Evolutionary conservation across 2,113 vertebrate genomes (phyloP).

Genomic region (Oxyura jamaicensis): DNA sequence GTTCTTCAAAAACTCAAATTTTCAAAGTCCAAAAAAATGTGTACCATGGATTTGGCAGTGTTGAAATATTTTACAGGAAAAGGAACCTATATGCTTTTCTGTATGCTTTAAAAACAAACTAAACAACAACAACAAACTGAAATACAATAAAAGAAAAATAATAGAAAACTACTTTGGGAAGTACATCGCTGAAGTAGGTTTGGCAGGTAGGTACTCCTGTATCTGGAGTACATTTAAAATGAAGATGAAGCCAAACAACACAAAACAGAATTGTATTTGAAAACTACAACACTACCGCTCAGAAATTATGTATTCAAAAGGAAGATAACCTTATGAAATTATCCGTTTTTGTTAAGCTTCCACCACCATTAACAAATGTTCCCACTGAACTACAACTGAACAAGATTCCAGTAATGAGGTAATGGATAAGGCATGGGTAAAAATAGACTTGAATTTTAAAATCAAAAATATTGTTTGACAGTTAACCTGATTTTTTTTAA

Average conservation of each 20-base stretch:
- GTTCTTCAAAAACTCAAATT: not conserved
- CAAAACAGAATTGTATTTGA: not conserved
- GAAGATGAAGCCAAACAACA: not conserved
- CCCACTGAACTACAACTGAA: not conserved
- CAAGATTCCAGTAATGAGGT: not conserved
- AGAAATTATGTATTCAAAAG: not conserved
- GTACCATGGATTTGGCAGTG: not conserved
- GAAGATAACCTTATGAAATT: not conserved
- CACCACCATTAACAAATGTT: not conserved
- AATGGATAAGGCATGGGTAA: not conserved
- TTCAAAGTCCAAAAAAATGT: not conserved
- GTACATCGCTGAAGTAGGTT: not conserved
- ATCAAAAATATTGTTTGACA: not conserved
- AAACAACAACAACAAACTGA: too few relatives aligned
- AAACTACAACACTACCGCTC: not conserved
- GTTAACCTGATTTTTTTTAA: not conserved
- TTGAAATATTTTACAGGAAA: not conserved
- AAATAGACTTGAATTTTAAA: not conserved
- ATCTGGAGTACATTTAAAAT: not conserved
- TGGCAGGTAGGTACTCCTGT: not conserved
- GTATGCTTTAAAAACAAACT: too few relatives aligned
- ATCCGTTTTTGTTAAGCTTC: not conserved
- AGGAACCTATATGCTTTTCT: not conserved
- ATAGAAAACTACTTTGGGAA: not conserved
- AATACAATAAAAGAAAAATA: not conserved